Evolutionary conservation across 2,888 invertebrate species (phyloP).

Genomic region (Merodon equestris): DNA sequence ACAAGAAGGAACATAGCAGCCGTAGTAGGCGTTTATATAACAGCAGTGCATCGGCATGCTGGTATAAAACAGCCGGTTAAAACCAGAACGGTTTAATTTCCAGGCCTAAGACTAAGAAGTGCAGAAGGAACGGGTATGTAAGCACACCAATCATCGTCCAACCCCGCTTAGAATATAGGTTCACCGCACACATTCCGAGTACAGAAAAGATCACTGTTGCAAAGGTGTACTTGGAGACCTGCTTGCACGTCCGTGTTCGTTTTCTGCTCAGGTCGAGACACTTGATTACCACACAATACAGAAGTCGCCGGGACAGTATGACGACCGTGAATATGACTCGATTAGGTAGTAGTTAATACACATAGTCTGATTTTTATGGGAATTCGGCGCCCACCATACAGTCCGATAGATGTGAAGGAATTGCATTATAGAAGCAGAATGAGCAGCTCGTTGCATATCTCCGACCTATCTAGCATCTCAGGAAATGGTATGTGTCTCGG

Average conservation of each 20-base stretch:
- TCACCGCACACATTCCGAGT: conserved; percentile 85
- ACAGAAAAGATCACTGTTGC: conserved; percentile 82
- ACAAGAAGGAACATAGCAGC: conserved; percentile 93
- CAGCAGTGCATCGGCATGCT: too few relatives aligned
- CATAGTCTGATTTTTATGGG: conserved; percentile 92
- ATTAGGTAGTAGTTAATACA: conserved; percentile 96
- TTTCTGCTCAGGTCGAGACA: conserved; percentile 80
- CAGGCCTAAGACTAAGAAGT: conserved; percentile 90
- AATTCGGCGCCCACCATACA: conserved; percentile 98
- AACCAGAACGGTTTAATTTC: conserved; percentile 87
- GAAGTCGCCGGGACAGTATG: conserved; percentile 88
- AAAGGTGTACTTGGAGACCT: conserved; percentile 78
- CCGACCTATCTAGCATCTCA: conserved; percentile 87
- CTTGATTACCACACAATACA: conserved; percentile 83
- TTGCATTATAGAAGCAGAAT: conserved; percentile 92
- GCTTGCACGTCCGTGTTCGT: conserved; percentile 70
- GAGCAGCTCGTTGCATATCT: conserved; percentile 90
- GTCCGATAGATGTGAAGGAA: conserved; percentile 96
- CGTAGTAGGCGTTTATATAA: conserved; percentile 94
- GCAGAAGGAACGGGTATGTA: conserved; percentile 91
- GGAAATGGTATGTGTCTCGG: conserved; percentile 92
- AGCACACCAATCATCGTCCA: conserved; percentile 90
- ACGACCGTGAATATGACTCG: conserved; percentile 93
- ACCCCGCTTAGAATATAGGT: conserved; percentile 87
- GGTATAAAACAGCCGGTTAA: too few relatives aligned